Conservation (phyloP, 37 sponge, comb jelly and placozoan species). For the Agelas oroides region DNA sequence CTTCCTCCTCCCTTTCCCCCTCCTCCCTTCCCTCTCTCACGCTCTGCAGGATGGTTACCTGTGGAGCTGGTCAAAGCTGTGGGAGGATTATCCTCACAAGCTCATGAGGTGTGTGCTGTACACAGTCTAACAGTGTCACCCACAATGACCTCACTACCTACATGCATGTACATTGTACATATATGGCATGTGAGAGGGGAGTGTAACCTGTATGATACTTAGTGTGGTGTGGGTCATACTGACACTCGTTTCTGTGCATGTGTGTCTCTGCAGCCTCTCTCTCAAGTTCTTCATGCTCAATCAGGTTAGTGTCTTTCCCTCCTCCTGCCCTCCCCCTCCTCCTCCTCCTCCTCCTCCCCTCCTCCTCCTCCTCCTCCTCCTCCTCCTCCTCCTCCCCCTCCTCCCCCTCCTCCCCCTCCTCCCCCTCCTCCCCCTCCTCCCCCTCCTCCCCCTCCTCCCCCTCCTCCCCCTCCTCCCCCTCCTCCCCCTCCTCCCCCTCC, state of each 20-base stretch:
- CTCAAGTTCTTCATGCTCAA: conserved; percentile 87
- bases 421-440: neutral
- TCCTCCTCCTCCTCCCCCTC: neutral
- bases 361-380: neutral
- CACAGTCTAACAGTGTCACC: too few species aligned
- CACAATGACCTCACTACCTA: too few species aligned
- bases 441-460: neutral
- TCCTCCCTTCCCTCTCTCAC: neutral
- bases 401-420: neutral
- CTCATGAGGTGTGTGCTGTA: conserved; percentile 61
- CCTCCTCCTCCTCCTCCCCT: neutral
- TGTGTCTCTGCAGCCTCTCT: conserved; percentile 38
- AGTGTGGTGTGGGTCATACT: too few species aligned
- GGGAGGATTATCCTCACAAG: conserved; percentile 78
- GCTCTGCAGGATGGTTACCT: conserved; percentile 53
- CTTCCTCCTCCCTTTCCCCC: too few species aligned
- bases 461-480: neutral
- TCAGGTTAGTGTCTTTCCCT: conserved; percentile 22
- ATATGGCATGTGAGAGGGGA: too few species aligned
- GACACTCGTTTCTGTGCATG: too few species aligned
- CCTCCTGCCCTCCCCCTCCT: neutral
- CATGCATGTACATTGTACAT: too few species aligned
- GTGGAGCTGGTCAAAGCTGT: conserved; percentile 50
- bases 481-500: neutral
- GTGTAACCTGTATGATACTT: too few species aligned